Base-by-base conservation (phyloP, 2,797 vertebrate species). In the Sciurus vulgaris region DNA sequence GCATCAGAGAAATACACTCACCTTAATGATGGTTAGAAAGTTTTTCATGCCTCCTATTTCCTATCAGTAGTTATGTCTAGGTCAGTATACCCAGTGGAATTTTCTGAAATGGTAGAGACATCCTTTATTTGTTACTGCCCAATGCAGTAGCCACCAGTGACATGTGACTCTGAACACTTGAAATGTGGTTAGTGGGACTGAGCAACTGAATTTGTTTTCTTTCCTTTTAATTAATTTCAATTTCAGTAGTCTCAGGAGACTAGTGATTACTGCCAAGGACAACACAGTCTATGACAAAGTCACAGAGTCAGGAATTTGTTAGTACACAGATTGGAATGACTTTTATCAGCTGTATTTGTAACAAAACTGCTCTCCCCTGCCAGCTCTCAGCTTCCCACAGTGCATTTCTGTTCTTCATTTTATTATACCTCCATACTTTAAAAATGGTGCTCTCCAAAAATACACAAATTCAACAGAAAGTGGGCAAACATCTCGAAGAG, bases 391-490 rank as follows among this genome's bases (percentile, higher is more conserved):
- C 47, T 79, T 89, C 54, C 30, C 9, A 28, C 35, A 41, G 24
- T 35, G 8, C 44, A 35, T 35, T 82, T 86, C 86, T 93, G n/a
- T 41, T 51, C 51, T 93, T 90, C 4, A 65, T 74, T 76, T 95
- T 81, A 56, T 56, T 18, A 78, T 2, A 38, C 6, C 18, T n/a
- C 22, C 24, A 26, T 28, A 59, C 17, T 65, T 93, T 15, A 28
- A 73, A 93, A 79, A 82, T 8, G 11, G 15, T 2, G 67, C 47
- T 33, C 12, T 24, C 18, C 26, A 13, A 44, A 44, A 70, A 5
- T 76, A 67, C 65, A 56, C 33, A 18, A 28, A 49, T 35, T 89
- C 51, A 73, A 26, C 20, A 35, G 61, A 86, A 79, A 94, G 18
- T 85, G 17, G n/a, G 18, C 47, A 78, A 70, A 88, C 30, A 83